Evolutionary conservation across 2,113 vertebrate species (phyloP), one percentile per base, ranked within the genome.

Genomic region (Tautogolabrus adspersus): DNA sequence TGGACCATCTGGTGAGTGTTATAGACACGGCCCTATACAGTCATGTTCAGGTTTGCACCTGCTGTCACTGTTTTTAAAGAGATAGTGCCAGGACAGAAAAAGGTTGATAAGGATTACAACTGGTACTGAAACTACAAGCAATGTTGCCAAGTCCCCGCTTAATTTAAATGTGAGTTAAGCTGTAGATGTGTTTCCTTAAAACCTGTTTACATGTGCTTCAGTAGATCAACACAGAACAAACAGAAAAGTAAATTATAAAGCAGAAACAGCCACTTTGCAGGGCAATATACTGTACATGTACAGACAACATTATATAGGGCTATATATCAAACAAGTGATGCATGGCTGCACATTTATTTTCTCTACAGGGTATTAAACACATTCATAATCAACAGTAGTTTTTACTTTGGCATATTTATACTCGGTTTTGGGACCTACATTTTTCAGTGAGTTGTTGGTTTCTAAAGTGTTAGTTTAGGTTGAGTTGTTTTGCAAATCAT

Each of bases 1-100:
- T 30, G 69, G 75, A 86, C 79, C 83, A 77, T 84, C 74, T 84
- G 88, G 22, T 81, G 38, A 75, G 61, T 10, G 8, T 58, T 89
- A 77, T 55, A 63, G 52, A 80, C 58, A 66, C 16, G 0, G 38
- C 51, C 44, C 60, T 73, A 34, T 58, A 18, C 57, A 67, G 56
- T 71, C 80, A 66, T 78, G 79, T 49, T 54, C 61, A 52, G 65
- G 57, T 79, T 82, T 77, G 72, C 79, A 82, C 72, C 84, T 88
- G 84, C 84, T 88, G 78, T 73, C 8, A 6, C 66, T 79, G 78
- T 79, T 86, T 75, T 86, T 22, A 72, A 6, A 34, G 54, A 79
- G 38, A 66, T 59, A 73, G 56, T 65, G 75, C 81, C 81, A 88
- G 22, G 42, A 71, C 26, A 54, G 46, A 65, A 46, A 62, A 9